A percentile compares a stretch with the other conserved stretches of the same genome.
Evolutionary conservation across 2,888 invertebrate species (phyloP).

Genomic region (Halocaridina rubra): DNA sequence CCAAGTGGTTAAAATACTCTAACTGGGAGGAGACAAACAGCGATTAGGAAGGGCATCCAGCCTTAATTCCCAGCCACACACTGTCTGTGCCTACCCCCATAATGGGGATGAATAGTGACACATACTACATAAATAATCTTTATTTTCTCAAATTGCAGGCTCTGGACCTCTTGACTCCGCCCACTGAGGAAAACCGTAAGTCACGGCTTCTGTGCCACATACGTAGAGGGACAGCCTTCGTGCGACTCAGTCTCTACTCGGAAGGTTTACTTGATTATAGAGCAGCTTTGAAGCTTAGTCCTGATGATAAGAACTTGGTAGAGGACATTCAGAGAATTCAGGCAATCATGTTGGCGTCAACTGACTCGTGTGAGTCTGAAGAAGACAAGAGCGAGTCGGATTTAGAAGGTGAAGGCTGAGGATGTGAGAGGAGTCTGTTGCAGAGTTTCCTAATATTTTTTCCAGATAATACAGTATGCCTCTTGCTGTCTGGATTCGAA

Average conservation of each 20-base stretch:
- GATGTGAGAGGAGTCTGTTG: no score
- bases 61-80: no score
- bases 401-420: not conserved
- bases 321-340: constrained; percentile 72
- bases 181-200: constrained; percentile 78
- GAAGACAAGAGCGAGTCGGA: constrained; percentile 28
- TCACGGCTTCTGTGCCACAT: constrained; percentile 81
- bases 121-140: no score
- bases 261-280: constrained; percentile 82
- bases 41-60: no score
- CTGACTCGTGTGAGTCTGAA: constrained; percentile 40
- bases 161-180: constrained; percentile 80
- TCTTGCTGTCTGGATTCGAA: no score
- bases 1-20: no score
- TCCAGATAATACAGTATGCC: no score
- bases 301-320: constrained; percentile 75
- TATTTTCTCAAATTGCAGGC: no score
- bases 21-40: no score
- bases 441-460: no score
- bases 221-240: constrained; percentile 80
- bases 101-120: no score
- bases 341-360: constrained; percentile 47
- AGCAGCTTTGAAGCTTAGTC: constrained; percentile 77
- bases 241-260: constrained; percentile 76
- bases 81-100: no score